phyloP scores from a whole-genome alignment of 2,113 vertebrate species.

The Chloropsis hardwickii region DNA sequence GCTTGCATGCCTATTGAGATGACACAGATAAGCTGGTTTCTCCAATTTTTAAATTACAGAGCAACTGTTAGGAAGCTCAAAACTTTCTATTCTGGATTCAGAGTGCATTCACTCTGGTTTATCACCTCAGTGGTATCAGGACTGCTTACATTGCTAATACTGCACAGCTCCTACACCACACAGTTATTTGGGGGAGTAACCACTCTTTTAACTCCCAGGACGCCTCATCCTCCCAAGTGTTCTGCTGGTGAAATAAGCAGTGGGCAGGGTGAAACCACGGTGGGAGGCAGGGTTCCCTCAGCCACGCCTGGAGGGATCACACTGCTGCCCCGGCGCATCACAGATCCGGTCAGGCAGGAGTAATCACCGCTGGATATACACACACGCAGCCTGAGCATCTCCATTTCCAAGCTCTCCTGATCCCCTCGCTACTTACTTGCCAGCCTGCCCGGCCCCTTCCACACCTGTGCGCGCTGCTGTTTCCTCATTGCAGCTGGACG shows the following conservation, averaged over 20 bases:
- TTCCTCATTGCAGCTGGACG: slow-evolving; percentile 27
- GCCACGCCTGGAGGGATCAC: background rate
- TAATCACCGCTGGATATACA: background rate
- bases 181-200: background rate
- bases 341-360: background rate
- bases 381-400: background rate
- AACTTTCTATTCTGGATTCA: background rate
- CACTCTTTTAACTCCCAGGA: background rate
- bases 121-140: background rate
- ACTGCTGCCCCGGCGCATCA: background rate
- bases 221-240: background rate
- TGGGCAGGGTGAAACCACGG: background rate
- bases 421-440: background rate
- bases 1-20: background rate
- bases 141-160: background rate
- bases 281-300: background rate
- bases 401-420: fast-evolving
- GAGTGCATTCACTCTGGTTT: background rate
- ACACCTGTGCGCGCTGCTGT: background rate
- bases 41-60: background rate
- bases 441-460: background rate
- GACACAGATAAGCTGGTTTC: background rate
- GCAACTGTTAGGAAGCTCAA: background rate
- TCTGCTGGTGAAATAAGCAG: background rate
- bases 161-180: background rate